Percentiles rank a stretch among this genome's conserved stretches.
Evolutionary conservation across 2,797 vertebrate genomes (phyloP).

Genomic region (Todus mexicanus): DNA sequence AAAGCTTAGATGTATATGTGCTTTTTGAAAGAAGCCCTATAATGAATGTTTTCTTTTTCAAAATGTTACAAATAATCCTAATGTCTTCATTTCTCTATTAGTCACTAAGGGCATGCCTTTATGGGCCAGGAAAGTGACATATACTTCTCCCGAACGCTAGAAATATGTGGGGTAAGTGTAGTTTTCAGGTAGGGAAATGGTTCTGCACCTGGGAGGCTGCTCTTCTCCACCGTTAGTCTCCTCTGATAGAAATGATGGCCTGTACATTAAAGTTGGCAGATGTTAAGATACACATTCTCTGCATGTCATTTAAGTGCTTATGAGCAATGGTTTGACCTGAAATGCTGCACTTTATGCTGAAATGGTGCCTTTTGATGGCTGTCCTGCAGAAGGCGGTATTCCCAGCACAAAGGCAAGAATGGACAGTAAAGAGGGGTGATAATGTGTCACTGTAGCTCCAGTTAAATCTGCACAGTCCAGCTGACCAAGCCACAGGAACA

Average conservation of each 20-base stretch:
- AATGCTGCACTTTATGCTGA: not conserved
- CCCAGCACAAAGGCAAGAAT: not conserved
- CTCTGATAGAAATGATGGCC: not conserved
- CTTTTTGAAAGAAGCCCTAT: conserved; percentile 37
- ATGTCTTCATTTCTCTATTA: not conserved
- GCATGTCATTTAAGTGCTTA: not conserved
- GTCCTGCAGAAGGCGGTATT: not conserved
- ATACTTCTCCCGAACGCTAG: not conserved
- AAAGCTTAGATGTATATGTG: conserved; percentile 19
- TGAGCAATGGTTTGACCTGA: not conserved
- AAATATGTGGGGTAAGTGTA: not conserved
- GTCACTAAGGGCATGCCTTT: not conserved
- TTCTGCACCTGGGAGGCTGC: not conserved
- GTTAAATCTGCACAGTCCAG: not conserved
- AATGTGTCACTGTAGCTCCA: not conserved
- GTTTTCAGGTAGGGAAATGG: not conserved
- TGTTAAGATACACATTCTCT: not conserved
- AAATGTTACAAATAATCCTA: conserved; percentile 20
- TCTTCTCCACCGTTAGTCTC: not conserved
- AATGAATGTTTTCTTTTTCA: conserved; percentile 30
- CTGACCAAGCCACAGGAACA: not conserved
- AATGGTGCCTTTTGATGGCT: not conserved
- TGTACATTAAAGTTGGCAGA: not conserved
- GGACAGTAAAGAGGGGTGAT: not conserved
- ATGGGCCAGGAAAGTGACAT: not conserved